A percentile compares a stretch with the other conserved stretches of the same genome.
phyloP scores from a whole-genome alignment of 1,140 invertebrate genomes.

The Eumaeus atala region DNA sequence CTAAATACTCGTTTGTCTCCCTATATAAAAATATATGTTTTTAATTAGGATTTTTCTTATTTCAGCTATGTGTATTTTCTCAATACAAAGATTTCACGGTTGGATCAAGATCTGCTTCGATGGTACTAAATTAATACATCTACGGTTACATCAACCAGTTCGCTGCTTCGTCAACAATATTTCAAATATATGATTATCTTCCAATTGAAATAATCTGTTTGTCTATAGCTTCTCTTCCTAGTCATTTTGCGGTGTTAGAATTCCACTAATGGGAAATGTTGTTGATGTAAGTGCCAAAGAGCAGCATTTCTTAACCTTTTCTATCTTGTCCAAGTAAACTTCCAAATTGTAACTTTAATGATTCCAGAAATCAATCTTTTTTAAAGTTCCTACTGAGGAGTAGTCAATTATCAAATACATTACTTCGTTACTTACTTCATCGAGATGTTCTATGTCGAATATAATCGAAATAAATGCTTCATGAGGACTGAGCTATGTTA shows the following conservation, averaged over 20 bases:
- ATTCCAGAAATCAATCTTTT: too few relatives aligned
- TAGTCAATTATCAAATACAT: too few relatives aligned
- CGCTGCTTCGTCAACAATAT: constrained; percentile 14
- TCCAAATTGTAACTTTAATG: too few relatives aligned
- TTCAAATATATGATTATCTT: not conserved
- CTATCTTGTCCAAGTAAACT: not conserved
- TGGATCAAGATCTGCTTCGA: constrained; percentile 66
- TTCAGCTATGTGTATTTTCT: constrained; percentile 91
- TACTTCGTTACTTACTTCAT: too few relatives aligned
- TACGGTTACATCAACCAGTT: not conserved
- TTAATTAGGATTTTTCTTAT: constrained; percentile 51
- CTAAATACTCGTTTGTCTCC: too few relatives aligned
- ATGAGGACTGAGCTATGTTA: too few relatives aligned
- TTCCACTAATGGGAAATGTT: not conserved
- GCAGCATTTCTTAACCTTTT: not conserved
- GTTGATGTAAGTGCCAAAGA: constrained; percentile 4
- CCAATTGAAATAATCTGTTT: constrained; percentile 1
- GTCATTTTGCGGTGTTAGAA: constrained; percentile 3
- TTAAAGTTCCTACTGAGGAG: too few relatives aligned
- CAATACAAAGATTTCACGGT: constrained; percentile 93
- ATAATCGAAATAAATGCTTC: too few relatives aligned
- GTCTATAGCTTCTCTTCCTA: not conserved
- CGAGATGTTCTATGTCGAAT: too few relatives aligned
- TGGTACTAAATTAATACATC: constrained; percentile 52
- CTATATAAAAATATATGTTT: too few relatives aligned